Evolutionary conservation across 2,797 vertebrate genomes (phyloP), one percentile per base, ranked within the genome.

Genomic region (Neostethus bicornis): DNA sequence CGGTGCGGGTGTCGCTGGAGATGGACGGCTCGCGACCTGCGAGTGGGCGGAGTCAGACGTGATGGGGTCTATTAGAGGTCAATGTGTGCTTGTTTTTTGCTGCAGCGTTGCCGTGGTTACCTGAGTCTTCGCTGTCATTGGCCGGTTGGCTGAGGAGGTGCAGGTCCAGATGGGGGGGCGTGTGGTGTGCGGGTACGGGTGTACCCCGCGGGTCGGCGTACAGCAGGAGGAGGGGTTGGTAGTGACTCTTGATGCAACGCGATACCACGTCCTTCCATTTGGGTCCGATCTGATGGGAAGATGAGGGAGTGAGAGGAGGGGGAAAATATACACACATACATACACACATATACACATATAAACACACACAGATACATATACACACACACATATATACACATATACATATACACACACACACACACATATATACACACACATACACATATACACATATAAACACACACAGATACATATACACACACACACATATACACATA

Each of bases 221-320:
- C 43, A 98, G 93, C 72, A 98, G 91, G 66, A 98, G 92, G 78
- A 98, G 91, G 10, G 96, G 96, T 87, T 98, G 96, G 83, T 98
- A 98, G 84, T 95, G 96, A 25, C 96, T 95, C 61, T 95, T 97
- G 66, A 98, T 98, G 86, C 96, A 98, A 68, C 96, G 96, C 4
- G 94, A 96, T 19, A 98, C 96, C 68, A 98, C 96, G 85, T 98
- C 96, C 82, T 96, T 98, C 96, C 96, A 98, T 82, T 95, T 96
- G 19, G 96, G 95, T 13, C 96, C 96, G 61, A 98, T 96, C 96
- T 98, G 79, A n/a, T n/a, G n/a, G n/a, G n/a, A n/a, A n/a, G n/a
- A n/a, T n/a, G n/a, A n/a, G n/a, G n/a, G n/a, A n/a, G n/a, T n/a
- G n/a, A n/a, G n/a, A n/a, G n/a, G n/a, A n/a, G n/a, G n/a, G n/a